Base-by-base conservation (phyloP, 2,797 vertebrate species). In the Hyperoplus lanceolatus region DNA sequence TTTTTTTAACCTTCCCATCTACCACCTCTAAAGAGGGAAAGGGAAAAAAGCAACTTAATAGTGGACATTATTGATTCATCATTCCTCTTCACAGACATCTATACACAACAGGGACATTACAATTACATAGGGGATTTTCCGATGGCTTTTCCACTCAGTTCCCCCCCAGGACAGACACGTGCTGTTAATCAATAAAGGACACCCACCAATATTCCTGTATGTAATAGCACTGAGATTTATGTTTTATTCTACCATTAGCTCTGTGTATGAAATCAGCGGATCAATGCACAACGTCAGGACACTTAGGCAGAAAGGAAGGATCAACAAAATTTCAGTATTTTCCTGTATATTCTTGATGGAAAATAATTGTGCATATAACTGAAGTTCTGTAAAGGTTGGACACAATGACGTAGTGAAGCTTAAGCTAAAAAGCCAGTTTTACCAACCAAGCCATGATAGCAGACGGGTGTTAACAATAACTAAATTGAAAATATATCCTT, bases 1-100 rank as follows among this genome's bases (percentile, higher is more conserved):
- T 93, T 84, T 88, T 77, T 84, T 72, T 66, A 62, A 71, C 71
- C 45, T 55, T 4, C 67, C 69, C 70, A 57, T 39, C 75, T 68
- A 63, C 73, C 60, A 57, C 73, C 55, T 56, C 72, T 45, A 73
- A 75, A 83, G 89, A 87, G 46, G 45, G 70, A 75, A 79, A 65
- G 45, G 45, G 48, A 48, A 66, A 81, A 82, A 54, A 70, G 76
- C 73, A 86, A 88, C 83, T 83, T 91, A 90, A 92, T 89, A 88
- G 85, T 80, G 15, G 82, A 81, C 76, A 80, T 90, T 92, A 94
- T 94, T 90, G 94, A 94, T 94, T 94, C 91, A 87, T 90, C 88
- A 92, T 93, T 86, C 63, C 73, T 92, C 80, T 77, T 88, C 78
- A 72, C 51, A 81, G 84, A 89, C 73, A 86, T 90, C 85, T 82